Evolutionary conservation across 2,888 invertebrate species (phyloP), one percentile per base, ranked within the genome.

Genomic region (Brenthis daphne): DNA sequence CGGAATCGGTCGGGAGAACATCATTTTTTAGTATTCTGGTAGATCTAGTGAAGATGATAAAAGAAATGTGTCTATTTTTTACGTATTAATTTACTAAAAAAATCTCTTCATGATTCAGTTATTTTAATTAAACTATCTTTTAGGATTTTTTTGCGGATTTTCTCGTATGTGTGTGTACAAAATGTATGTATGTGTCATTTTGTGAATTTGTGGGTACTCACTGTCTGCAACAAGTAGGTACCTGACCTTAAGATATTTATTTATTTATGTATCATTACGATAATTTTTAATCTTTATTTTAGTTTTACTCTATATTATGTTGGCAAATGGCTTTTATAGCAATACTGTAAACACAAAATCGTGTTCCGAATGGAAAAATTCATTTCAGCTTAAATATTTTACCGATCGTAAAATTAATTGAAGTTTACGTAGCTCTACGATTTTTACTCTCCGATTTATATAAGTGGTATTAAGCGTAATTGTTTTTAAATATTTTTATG

Each of bases 11-110:
- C 16, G 16, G 16, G 16, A 16, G 16, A 16, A 16, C 16, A 16
- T 16, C 0, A 47, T 57, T 67, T 64, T 24, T 67, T 48, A 69
- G 50, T 69, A 56, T 57, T 69, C 67, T 43, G 65, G 50, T 16
- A 33, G 33, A 12, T 50, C 12, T 60, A 33, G 50, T 50, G 29
- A 60, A 33, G 50, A 55, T 51, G 24, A 55, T 60, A 53, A 37
- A 37, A 55, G 33, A 56, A 51, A 14, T 43, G 12, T 50, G 54
- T 33, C 47, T n/a, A 16, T 67, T 55, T 67, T 55, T 48, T 47
- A 11, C 14, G 50, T 24, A 2, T 0, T 33, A n/a, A 37, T 2
- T 53, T 11, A 43, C 1, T 43, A 1, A 43, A 43, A 43, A 43
- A 29, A 29, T 4, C 20, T 20, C 1, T 20, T 20, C 20, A 20